Conservation (phyloP, 35 echinoderm and acorn worm species). For the Anneissia japonica region DNA sequence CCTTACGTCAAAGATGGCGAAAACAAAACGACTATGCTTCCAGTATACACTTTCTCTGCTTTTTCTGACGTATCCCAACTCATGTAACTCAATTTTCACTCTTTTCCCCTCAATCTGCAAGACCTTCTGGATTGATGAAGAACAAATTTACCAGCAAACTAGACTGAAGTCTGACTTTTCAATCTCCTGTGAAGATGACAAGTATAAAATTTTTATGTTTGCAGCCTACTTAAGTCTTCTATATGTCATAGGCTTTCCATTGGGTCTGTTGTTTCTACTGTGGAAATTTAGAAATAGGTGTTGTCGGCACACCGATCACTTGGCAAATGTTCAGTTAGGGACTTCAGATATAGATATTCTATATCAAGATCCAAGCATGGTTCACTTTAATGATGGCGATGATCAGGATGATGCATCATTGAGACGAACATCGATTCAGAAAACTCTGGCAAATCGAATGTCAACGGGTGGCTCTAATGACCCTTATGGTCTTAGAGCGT, state of each 20-base stretch:
- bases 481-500: background rate
- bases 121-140: background rate
- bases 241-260: background rate
- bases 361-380: background rate
- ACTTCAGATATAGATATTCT: background rate
- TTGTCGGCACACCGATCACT: background rate
- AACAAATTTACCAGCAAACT: background rate
- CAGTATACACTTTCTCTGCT: background rate
- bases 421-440: background rate
- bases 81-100: background rate
- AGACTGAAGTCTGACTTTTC: background rate
- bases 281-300: background rate
- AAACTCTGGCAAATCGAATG: background rate
- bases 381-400: background rate
- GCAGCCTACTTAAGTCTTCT: background rate
- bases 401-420: background rate
- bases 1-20: background rate
- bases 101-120: background rate
- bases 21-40: background rate
- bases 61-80: background rate
- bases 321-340: background rate
- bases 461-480: background rate
- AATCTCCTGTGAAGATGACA: background rate
- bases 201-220: background rate
- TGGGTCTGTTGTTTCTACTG: background rate